Evolutionary conservation across 2,888 invertebrate species (phyloP).

Genomic region (Catonia carolina): DNA sequence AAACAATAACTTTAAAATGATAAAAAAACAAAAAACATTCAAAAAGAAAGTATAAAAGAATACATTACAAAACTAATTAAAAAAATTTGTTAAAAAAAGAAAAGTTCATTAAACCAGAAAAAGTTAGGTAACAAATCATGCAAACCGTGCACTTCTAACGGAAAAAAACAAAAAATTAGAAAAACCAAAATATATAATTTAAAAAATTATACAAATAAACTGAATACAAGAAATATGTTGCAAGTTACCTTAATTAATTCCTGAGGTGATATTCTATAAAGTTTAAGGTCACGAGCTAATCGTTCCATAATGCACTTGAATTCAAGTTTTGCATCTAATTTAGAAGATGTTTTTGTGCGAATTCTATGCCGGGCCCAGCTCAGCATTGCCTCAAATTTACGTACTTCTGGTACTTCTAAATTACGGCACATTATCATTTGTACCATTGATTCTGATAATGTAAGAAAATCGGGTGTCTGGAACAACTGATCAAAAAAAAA

Average conservation of each 20-base stretch:
- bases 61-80: too few species aligned
- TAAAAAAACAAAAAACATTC: too few species aligned
- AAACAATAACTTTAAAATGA: too few species aligned
- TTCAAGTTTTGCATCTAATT: constrained; percentile 79
- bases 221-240: neutral
- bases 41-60: too few species aligned
- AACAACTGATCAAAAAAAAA: constrained; percentile 51
- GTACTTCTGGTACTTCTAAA: constrained; percentile 79
- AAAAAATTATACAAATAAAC: constrained; percentile 6
- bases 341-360: constrained; percentile 62
- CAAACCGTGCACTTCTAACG: too few species aligned
- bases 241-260: constrained; percentile 72
- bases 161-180: constrained; percentile 2
- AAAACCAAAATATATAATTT: too few species aligned
- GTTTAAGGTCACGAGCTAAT: constrained; percentile 77
- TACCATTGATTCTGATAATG: constrained; percentile 85
- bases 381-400: constrained; percentile 90
- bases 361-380: constrained; percentile 84
- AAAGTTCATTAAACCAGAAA: too few species aligned
- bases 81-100: too few species aligned
- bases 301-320: constrained; percentile 91
- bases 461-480: constrained; percentile 74
- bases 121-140: too few species aligned
- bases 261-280: constrained; percentile 86
- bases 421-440: constrained; percentile 56